Conservation (phyloP, 2,113 vertebrate genomes). For the Hydropotes inermis region DNA sequence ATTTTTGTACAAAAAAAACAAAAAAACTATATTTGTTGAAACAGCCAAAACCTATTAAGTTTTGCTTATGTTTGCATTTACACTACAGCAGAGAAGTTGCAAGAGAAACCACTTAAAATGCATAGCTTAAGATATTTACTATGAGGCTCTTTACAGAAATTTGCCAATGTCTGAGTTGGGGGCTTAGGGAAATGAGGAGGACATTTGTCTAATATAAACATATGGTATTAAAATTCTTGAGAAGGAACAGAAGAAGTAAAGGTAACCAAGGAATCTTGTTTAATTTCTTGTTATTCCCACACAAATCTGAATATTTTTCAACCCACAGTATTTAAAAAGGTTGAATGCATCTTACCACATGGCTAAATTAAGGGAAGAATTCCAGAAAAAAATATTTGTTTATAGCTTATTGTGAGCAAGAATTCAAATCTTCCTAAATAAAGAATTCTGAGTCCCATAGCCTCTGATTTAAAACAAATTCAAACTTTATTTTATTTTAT, state of each 20-base stretch:
- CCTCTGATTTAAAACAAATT: neutral
- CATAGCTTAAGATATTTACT: neutral
- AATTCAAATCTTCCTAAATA: neutral
- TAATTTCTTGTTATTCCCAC: neutral
- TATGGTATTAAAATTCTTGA: neutral
- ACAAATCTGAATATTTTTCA: neutral
- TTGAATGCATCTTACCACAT: neutral
- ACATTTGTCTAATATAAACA: neutral
- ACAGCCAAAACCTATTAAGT: neutral
- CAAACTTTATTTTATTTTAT: neutral
- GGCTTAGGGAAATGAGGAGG: neutral
- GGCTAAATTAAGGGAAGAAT: neutral
- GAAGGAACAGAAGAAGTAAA: neutral
- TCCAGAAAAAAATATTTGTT: neutral
- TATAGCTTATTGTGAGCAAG: neutral
- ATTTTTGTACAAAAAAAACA: neutral
- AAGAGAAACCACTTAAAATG: neutral
- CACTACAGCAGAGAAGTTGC: neutral
- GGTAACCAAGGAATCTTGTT: neutral
- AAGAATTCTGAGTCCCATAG: neutral
- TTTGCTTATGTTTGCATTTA: neutral
- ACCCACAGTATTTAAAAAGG: neutral
- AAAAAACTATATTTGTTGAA: neutral
- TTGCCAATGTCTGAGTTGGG: neutral
- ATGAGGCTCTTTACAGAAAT: neutral